Evolutionary conservation across 1,140 invertebrate genomes (phyloP), one percentile per base, ranked within the genome.

Genomic region (Diprion similis): DNA sequence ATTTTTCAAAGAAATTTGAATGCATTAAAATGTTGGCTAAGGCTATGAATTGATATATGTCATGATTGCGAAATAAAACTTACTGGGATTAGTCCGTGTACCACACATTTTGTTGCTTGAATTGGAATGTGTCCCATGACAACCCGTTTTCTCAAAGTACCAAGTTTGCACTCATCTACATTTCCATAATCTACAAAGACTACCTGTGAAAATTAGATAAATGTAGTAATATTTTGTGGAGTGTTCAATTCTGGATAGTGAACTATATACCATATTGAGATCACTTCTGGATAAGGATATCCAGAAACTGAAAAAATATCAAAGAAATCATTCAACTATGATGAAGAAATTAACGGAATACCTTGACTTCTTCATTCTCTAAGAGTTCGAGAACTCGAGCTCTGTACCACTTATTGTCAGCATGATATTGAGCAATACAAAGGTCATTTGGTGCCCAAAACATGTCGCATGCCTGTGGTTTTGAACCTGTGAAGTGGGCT

Each of bases 361-460:
- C 85, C 73, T 80, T 10, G 9, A 81, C n/a, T 46, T 17, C 69
- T 3, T 78, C 51, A 6, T 77, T 64, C n/a, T 71, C 75, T 17
- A 66, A 15, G 65, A 85, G 79, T 68, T 80, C 13, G 7, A 80
- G 13, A 8, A 90, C 78, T 79, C 78, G 82, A 45, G 81, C 89
- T 72, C 90, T 81, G 68, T 90, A 90, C 87, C 92, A 93, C 11
- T 85, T 84, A 4, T 89, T 85, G 79, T 94, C 91, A 8, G 88
- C 15, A 77, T 90, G 89, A 82, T 89, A 95, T 68, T 88, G 85
- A 0, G 89, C 92, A 15, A 93, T 84, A 76, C 93, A 94, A 0
- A 91, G 85, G 72, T 94, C 91, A 1, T 91, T 92, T 3, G 82
- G 78, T 66, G 79, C 75, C 91, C 91, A 92, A 72, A 83, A 82